Conservation (phyloP, 2,113 vertebrate genomes). For the Pampusana beccarii region DNA sequence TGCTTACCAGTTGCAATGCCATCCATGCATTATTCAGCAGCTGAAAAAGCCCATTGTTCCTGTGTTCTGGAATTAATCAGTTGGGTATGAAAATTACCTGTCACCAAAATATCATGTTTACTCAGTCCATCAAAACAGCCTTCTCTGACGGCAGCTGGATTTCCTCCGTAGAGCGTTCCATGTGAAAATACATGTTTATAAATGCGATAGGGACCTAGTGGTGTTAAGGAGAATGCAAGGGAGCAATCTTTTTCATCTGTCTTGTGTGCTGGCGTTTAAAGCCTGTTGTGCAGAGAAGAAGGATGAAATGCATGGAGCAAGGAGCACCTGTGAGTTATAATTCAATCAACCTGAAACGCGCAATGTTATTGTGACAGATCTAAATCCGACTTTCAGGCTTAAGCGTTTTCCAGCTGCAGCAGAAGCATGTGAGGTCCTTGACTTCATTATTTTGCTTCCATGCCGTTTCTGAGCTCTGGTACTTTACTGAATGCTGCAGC, state of each 20-base stretch:
- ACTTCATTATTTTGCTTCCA: slow-evolving; percentile 59
- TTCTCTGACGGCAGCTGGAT: neutral
- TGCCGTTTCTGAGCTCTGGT: neutral
- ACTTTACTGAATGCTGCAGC: neutral
- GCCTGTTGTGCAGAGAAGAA: neutral
- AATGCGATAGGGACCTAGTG: neutral
- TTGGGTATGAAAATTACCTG: slow-evolving; percentile 63
- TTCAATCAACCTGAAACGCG: slow-evolving; percentile 48
- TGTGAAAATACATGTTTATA: slow-evolving; percentile 7
- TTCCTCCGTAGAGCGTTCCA: neutral
- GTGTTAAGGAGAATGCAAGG: neutral
- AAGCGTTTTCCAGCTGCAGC: neutral
- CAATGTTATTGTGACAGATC: slow-evolving; percentile 19
- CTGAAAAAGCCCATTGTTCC: slow-evolving; percentile 63
- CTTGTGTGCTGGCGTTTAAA: neutral
- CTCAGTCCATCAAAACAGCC: slow-evolving; percentile 47
- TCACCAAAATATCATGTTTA: slow-evolving; percentile 58
- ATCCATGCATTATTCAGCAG: slow-evolving; percentile 62
- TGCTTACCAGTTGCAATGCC: slow-evolving; percentile 55
- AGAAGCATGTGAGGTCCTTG: slow-evolving; percentile 31
- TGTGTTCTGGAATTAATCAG: slow-evolving; percentile 64
- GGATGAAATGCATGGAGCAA: neutral
- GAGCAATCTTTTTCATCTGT: neutral
- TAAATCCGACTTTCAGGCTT: slow-evolving; percentile 33
- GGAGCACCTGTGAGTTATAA: slow-evolving; percentile 43